A percentile compares a stretch with the other conserved stretches of the same genome.
phyloP scores from a whole-genome alignment of 2,797 vertebrate genomes.

The Pelobates cultripes region DNA sequence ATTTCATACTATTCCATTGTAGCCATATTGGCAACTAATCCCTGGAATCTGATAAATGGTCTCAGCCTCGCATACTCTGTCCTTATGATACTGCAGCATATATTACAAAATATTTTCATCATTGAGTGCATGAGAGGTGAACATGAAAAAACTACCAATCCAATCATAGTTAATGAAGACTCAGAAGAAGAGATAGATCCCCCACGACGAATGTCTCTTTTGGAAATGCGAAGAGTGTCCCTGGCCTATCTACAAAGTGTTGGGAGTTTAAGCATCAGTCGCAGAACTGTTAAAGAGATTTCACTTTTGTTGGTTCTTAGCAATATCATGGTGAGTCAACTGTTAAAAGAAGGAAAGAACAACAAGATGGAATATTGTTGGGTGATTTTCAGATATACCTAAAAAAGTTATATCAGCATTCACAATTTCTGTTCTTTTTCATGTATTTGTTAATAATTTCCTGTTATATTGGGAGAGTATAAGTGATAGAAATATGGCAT shows the following conservation, averaged over 20 bases:
- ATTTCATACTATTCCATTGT: conserved; percentile 88
- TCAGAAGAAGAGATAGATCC: neutral
- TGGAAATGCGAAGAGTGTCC: conserved; percentile 61
- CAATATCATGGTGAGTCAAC: conserved; percentile 86
- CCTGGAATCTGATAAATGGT: conserved; percentile 66
- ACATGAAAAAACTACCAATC: conserved; percentile 61
- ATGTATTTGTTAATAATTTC: no score
- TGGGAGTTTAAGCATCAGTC: conserved; percentile 72
- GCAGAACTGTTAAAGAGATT: conserved; percentile 78
- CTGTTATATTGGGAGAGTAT: no score
- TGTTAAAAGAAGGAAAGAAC: neutral
- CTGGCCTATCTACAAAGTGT: conserved; percentile 65
- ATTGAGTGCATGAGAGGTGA: conserved; percentile 76
- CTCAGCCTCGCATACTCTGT: conserved; percentile 84
- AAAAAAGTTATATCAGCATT: no score
- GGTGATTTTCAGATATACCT: no score
- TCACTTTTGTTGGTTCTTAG: conserved; percentile 84
- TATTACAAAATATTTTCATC: conserved; percentile 89
- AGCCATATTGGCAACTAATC: conserved; percentile 75
- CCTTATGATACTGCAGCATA: conserved; percentile 81
- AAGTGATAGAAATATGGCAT: no score
- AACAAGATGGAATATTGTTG: no score
- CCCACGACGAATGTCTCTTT: conserved; percentile 52
- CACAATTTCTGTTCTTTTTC: no score
- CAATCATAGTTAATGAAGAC: neutral